These are phyloP conservation scores for Hypsibius dujardini DNA, from an alignment of 1,140 invertebrate species.

Conservation along the genomic window DNA sequence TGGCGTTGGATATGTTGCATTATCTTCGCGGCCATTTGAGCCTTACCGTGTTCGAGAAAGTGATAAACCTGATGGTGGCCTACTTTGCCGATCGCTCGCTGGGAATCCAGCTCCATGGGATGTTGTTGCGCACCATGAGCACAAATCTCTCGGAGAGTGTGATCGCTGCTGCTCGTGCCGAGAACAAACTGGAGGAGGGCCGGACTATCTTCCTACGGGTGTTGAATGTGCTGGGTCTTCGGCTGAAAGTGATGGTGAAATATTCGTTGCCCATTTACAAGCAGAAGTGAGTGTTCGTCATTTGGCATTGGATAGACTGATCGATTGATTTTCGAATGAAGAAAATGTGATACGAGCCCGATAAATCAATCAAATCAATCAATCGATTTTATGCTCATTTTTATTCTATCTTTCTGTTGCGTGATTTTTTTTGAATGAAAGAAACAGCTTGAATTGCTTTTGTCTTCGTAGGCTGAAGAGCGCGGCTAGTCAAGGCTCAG, in stretches of 20 bases:
- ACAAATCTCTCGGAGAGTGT: neutral
- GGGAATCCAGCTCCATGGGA: neutral
- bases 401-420: no score
- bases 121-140: neutral
- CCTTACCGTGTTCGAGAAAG: neutral
- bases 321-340: neutral
- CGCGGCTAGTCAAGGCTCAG: neutral
- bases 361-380: no score
- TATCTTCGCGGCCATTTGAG: neutral
- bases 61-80: neutral
- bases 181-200: slow-evolving; percentile 12
- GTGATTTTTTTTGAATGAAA: no score
- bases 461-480: slow-evolving; percentile 3
- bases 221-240: neutral
- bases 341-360: no score
- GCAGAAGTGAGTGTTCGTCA: neutral
- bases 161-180: neutral
- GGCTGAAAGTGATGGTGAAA: slow-evolving; percentile 8
- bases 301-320: neutral
- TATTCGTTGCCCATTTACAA: neutral
- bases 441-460: neutral
- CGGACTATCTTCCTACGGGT: neutral
- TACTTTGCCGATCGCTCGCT: slow-evolving; percentile 8
- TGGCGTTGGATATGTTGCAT: neutral
- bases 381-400: no score